Percentiles rank a stretch among this genome's conserved stretches.
phyloP scores from a whole-genome alignment of 2,888 invertebrate species.

The Gari tellinella region DNA sequence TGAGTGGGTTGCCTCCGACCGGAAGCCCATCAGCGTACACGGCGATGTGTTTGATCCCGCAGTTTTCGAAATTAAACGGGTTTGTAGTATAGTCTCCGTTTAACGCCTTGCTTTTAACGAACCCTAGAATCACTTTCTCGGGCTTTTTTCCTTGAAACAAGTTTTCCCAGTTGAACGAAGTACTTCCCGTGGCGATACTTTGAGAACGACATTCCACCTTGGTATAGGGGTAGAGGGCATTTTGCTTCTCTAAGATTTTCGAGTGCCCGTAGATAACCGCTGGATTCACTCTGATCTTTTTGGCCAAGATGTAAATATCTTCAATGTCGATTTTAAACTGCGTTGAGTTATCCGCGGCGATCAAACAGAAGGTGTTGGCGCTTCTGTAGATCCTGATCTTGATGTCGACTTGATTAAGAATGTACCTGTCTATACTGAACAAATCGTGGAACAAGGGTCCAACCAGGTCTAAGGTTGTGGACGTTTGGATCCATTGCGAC shows the following conservation, averaged over 20 bases:
- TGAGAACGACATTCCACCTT: constrained; percentile 23
- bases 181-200: constrained; percentile 17
- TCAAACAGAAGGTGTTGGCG: background rate
- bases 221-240: constrained; percentile 27
- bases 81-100: constrained; percentile 28
- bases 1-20: constrained; percentile 26
- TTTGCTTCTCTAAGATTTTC: constrained; percentile 21
- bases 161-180: constrained; percentile 31
- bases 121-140: constrained; percentile 11
- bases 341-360: background rate
- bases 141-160: constrained; percentile 37
- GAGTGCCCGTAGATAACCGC: constrained; percentile 41
- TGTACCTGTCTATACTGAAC: constrained; percentile 5
- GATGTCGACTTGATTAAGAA: constrained; percentile 7
- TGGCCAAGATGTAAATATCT: constrained; percentile 14
- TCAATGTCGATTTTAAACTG: constrained; percentile 5
- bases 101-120: constrained; percentile 21
- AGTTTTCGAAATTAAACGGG: constrained; percentile 32
- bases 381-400: background rate
- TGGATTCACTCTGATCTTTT: constrained; percentile 45
- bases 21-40: constrained; percentile 29
- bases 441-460: constrained; percentile 11
- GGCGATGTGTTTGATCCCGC: constrained; percentile 18
- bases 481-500: background rate
- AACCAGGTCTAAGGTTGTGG: constrained; percentile 5